A percentile compares a stretch with the other conserved stretches of the same genome.
phyloP scores from a whole-genome alignment of 2,113 vertebrate species.

The Puffinus mauretanicus region DNA sequence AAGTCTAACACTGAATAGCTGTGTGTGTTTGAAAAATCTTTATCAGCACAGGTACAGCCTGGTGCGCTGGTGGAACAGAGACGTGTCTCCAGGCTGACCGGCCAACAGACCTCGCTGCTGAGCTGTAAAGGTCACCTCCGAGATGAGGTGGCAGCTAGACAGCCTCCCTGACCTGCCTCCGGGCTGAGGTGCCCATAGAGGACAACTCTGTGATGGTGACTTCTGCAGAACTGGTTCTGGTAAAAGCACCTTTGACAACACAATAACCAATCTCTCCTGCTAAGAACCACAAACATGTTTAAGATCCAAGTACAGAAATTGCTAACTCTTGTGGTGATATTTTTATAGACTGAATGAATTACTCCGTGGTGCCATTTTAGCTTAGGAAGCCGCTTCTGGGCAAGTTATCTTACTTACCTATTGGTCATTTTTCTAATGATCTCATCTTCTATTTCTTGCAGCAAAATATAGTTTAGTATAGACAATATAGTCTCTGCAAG shows the following conservation, averaged over 20 bases:
- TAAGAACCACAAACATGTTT: not conserved
- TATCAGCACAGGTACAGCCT: not conserved
- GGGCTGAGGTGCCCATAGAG: not conserved
- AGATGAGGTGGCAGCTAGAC: not conserved
- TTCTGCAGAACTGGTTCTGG: not conserved
- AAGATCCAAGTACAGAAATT: not conserved
- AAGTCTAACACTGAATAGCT: not conserved
- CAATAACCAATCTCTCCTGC: not conserved
- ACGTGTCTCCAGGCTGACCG: not conserved
- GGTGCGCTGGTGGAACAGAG: not conserved
- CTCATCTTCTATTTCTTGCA: constrained; percentile 3
- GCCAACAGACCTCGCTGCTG: not conserved
- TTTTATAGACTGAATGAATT: not conserved
- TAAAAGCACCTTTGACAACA: not conserved
- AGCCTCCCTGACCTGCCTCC: not conserved
- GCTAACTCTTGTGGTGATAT: not conserved
- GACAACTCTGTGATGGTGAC: not conserved
- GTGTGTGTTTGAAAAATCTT: not conserved
- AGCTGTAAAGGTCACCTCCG: not conserved
- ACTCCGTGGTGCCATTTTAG: not conserved
- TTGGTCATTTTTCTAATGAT: constrained; percentile 40
- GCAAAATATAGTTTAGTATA: constrained; percentile 48
- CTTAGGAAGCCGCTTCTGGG: not conserved
- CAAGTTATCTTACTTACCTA: constrained; percentile 51
- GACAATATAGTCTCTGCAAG: constrained; percentile 50